phyloP scores from a whole-genome alignment of 2,113 vertebrate species.

The Eurypyga helias region DNA sequence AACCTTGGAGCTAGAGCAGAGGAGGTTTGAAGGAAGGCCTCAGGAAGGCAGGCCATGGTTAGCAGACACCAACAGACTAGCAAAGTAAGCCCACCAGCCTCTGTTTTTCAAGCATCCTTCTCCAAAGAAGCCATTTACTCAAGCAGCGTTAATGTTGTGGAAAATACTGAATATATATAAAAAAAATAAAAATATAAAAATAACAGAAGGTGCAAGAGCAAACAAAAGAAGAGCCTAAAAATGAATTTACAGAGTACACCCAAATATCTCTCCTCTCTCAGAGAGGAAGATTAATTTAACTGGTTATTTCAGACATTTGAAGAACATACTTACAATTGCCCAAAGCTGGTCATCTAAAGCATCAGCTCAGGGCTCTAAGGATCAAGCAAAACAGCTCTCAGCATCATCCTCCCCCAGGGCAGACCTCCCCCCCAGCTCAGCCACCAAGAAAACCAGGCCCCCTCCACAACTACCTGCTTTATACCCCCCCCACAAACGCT shows the following conservation, averaged over 20 bases:
- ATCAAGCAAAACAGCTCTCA: neutral
- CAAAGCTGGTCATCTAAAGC: neutral
- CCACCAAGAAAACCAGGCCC: fast-evolving
- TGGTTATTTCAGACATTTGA: neutral
- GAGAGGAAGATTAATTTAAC: neutral
- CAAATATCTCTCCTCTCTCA: neutral
- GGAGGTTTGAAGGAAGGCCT: neutral
- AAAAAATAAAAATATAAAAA: too few species aligned
- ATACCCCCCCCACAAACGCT: neutral
- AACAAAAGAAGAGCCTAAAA: neutral
- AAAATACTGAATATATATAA: too few species aligned
- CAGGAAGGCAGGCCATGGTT: neutral
- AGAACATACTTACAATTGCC: neutral
- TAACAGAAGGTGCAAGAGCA: neutral
- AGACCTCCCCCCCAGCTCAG: neutral
- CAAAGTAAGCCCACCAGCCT: neutral
- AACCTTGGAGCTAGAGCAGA: neutral
- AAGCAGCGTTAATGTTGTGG: neutral
- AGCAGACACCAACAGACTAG: neutral
- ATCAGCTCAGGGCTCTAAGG: neutral
- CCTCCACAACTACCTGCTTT: fast-evolving
- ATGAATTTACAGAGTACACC: neutral
- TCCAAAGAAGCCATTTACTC: neutral
- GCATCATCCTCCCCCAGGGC: neutral
- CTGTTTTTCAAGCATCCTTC: neutral